Base-by-base conservation (phyloP, 2,797 vertebrate species). In the Centropyge bicolor region DNA sequence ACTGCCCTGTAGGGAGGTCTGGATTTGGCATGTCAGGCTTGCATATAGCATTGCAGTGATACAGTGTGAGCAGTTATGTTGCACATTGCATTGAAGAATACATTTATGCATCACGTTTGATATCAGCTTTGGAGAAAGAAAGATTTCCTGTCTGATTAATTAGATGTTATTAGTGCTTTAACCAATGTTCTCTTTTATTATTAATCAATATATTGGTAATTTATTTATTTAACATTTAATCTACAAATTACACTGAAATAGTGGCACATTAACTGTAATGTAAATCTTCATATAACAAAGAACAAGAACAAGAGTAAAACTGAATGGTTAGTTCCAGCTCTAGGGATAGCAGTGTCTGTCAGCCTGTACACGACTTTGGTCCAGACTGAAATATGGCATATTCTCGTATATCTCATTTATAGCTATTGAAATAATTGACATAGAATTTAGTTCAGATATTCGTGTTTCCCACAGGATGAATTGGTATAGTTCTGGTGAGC, bases 1-100 rank as follows among this genome's bases (percentile, higher is more conserved):
- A 38, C 54, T 61, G 75, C 82, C 80, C 84, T 55, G 70, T 75
- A 70, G 85, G 72, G 80, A 83, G 52, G 73, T 86, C 75, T 87
- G 78, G 70, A 70, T 80, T 84, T 80, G 74, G 68, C 85, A 76
- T 78, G 86, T 83, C 72, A 75, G 76, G 84, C 81, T 82, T 86
- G 83, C 75, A 82, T 87, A 91, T 87, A 68, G 80, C 56, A 59
- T 57, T 57, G 64, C 68, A 78, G 55, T 45, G 76, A 82, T 60
- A 81, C 36, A 60, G 71, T 52, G 24, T 62, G 57, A 74, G 56
- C 56, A 40, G 63, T 41, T 74, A 36, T 52, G 20, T 67, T 77
- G 77, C 75, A 49, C 36, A 43, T 4, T 2, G 13, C 52, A 46
- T 79, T 19, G 27, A 20, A 31, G 36, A 38, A 63, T 59, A 35